Conservation (phyloP, 2,888 invertebrate genomes). For the Kryphioiulus occultus region DNA sequence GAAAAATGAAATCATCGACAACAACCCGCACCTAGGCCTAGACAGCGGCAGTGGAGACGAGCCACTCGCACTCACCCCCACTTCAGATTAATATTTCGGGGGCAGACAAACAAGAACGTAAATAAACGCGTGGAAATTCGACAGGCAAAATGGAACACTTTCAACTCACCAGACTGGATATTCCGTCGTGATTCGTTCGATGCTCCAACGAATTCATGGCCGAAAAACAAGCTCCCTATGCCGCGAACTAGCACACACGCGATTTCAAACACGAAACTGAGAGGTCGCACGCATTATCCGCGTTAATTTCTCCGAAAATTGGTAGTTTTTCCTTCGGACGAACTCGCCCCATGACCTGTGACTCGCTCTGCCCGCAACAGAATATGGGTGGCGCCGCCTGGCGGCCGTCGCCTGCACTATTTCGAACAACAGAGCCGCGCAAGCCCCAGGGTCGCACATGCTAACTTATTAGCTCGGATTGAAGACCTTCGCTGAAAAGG, state of each 20-base stretch:
- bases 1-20: neutral
- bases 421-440: neutral
- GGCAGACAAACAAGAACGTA: neutral
- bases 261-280: neutral
- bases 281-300: neutral
- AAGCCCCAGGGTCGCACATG: neutral
- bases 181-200: slow-evolving; percentile 5
- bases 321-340: neutral
- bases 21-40: neutral
- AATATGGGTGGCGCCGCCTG: neutral
- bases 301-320: neutral
- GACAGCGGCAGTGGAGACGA: too few species aligned
- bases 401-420: neutral
- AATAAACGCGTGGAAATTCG: neutral
- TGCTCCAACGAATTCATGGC: slow-evolving; percentile 5
- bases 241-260: neutral
- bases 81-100: neutral
- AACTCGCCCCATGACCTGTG: neutral
- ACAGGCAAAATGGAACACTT: neutral
- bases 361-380: neutral
- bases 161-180: neutral
- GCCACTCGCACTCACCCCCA: too few species aligned
- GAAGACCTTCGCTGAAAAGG: too few species aligned
- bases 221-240: neutral
- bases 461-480: too few species aligned